Evolutionary conservation across 2,797 vertebrate species (phyloP).

Genomic region (Setipinna tenuifilis): DNA sequence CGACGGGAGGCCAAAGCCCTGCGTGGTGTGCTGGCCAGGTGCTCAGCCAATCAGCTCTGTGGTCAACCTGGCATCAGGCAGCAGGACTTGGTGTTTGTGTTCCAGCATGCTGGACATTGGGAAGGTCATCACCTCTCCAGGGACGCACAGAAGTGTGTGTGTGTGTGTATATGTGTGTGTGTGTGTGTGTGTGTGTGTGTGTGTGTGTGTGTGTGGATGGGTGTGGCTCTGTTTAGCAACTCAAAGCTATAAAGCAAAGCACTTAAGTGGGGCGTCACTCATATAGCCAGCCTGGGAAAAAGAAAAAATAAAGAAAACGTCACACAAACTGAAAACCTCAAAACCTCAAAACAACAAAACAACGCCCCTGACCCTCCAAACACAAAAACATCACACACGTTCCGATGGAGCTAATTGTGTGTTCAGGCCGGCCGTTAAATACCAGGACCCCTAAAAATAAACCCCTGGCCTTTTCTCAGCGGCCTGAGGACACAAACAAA

Average conservation of each 20-base stretch:
- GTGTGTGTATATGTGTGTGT: conserved; percentile 2
- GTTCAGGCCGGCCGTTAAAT: conserved; percentile 27
- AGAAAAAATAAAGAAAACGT: neutral
- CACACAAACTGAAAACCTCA: conserved; percentile 37
- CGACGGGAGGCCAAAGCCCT: too few relatives aligned
- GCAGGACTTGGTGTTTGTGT: conserved; percentile 26
- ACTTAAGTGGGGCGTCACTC: conserved; percentile 41
- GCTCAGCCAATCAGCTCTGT: neutral
- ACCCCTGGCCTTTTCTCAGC: conserved; percentile 56
- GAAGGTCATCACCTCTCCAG: conserved; percentile 48
- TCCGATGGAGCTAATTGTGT: conserved; percentile 32
- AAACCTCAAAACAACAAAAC: conserved; percentile 10
- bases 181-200: conserved; percentile 13
- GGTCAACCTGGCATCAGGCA: neutral
- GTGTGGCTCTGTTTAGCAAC: neutral
- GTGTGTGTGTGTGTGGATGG: conserved; percentile 34
- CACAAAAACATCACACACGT: conserved; percentile 7
- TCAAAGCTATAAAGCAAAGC: conserved; percentile 39
- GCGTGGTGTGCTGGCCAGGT: too few relatives aligned
- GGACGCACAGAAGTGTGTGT: conserved; percentile 54
- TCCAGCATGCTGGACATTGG: conserved; percentile 37
- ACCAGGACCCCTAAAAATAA: conserved; percentile 55
- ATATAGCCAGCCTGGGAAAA: conserved; percentile 36
- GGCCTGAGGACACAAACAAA: conserved; percentile 56
- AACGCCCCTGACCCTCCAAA: neutral